Evolutionary conservation across 64 coral and sea anemone species (phyloP).

Genomic region (Pocillopora verrucosa): DNA sequence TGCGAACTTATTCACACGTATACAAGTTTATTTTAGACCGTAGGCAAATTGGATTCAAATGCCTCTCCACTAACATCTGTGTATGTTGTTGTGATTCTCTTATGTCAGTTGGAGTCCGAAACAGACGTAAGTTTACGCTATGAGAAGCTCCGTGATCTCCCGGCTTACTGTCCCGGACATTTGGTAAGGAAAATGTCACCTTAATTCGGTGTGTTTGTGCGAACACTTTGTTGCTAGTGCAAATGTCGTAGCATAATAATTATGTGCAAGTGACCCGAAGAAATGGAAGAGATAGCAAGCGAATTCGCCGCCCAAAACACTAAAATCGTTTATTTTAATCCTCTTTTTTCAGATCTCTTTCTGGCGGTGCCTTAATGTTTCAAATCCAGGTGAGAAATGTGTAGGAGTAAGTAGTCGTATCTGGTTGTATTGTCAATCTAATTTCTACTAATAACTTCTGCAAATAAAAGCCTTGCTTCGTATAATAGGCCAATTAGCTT

Average conservation of each 20-base stretch:
- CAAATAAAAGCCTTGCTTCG: conserved; percentile 98
- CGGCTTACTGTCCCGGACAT: conserved; percentile 78
- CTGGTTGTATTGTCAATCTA: conserved; percentile 86
- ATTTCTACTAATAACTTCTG: conserved; percentile 99
- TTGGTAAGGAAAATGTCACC: conserved; percentile 84
- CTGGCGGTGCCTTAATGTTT: conserved; percentile 84
- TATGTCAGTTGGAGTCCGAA: conserved; percentile 69
- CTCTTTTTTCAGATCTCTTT: conserved; percentile 75
- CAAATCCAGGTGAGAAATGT: conserved; percentile 76
- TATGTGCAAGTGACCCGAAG: conserved; percentile 13
- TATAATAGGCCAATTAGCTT: conserved; percentile 97
- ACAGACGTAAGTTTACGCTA: conserved; percentile 77
- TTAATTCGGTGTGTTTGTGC: conserved; percentile 39
- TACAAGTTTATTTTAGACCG: conserved; percentile 70
- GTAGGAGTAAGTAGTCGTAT: conserved; percentile 23
- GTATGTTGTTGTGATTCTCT: conserved; percentile 62
- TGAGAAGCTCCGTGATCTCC: conserved; percentile 81
- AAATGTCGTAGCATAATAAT: conserved; percentile 19
- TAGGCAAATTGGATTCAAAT: conserved; percentile 70
- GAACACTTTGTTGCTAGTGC: neutral
- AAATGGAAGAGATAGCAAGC: conserved; percentile 1
- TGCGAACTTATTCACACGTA: conserved; percentile 51
- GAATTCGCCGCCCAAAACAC: conserved; percentile 4
- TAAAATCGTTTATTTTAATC: conserved; percentile 9
- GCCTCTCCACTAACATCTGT: conserved; percentile 31